Evolutionary conservation across 2,797 vertebrate species (phyloP), one percentile per base, ranked within the genome.

Genomic region (Onychomys torridus): DNA sequence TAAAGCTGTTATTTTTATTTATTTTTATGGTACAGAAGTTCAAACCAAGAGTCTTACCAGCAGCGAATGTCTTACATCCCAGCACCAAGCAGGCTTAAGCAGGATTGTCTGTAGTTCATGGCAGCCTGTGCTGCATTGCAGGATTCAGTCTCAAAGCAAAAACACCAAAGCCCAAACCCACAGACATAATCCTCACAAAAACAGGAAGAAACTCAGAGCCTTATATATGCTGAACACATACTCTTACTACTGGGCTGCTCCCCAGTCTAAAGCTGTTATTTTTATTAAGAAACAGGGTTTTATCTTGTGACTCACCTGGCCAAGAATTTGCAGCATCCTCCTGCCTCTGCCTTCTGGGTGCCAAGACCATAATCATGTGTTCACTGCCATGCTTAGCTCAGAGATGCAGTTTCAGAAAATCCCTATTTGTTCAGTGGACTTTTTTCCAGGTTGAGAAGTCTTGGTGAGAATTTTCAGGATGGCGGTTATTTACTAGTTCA

Each of bases 391-490:
- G 19, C 59, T 84, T 46, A 43, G 37, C 81, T 21, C 59, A 19
- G 8, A 84, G 27, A 59, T 65, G 9, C 46, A 43, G 14, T 19
- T 46, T 52, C 79, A 40, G n/a, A 16, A 34, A 59, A 40, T 17
- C 8, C 25, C 11, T 82, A 19, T 43, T 43, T 63, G 81, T 63
- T 43, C 37, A 83, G 37, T 43, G 81, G 40, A 3, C 16, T 16
- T 57, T 81, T 37, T 81, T 25, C 73, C 23, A 75, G 37, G 40
- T 75, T 27, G 40, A 13, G 75, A 86, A 69, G 19, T 86, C n/a
- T 87, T 65, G 63, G n/a, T 52, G 78, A 92, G 57, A 79, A 27
- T 78, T 96, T 96, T 89, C 25, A 61, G 57, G 2, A 43, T 83
- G 16, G n/a, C 43, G 52, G 34, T 43, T 61, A 61, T 29, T 82